phyloP scores from a whole-genome alignment of 2,797 vertebrate genomes.

The Ceyx erithaca region DNA sequence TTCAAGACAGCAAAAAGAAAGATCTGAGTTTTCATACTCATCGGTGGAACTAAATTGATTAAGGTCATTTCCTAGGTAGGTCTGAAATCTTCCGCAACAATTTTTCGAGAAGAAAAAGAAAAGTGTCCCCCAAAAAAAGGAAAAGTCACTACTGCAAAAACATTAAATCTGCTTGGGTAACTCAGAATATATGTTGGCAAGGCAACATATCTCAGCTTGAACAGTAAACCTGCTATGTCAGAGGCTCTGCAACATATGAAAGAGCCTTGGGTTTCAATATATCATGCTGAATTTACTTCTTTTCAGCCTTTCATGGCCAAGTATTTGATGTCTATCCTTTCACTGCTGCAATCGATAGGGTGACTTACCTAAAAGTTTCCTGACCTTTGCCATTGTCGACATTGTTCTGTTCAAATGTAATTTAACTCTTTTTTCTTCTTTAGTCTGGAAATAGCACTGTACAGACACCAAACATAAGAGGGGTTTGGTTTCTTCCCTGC shows the following conservation, averaged over 20 bases:
- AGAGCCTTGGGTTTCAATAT: constrained; percentile 53
- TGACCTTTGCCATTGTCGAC: constrained; percentile 39
- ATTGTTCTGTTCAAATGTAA: constrained; percentile 22
- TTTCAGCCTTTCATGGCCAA: constrained; percentile 65
- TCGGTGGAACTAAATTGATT: constrained; percentile 80
- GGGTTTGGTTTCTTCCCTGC: background rate
- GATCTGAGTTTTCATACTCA: constrained; percentile 70
- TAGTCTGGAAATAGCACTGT: constrained; percentile 56
- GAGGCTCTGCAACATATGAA: constrained; percentile 66
- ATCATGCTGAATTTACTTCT: constrained; percentile 73
- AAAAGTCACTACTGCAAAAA: constrained; percentile 55
- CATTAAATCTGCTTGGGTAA: constrained; percentile 82
- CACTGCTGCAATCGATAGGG: constrained; percentile 45
- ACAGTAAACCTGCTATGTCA: constrained; percentile 60
- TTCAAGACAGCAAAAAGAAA: constrained; percentile 44
- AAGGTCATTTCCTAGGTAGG: constrained; percentile 78
- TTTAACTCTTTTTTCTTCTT: constrained; percentile 47
- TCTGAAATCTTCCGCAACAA: constrained; percentile 58
- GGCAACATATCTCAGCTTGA: constrained; percentile 73
- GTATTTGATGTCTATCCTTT: constrained; percentile 72
- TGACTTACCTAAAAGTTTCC: constrained; percentile 38
- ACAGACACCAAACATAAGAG: constrained; percentile 6
- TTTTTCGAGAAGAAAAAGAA: constrained; percentile 51
- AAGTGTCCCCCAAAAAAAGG: background rate
- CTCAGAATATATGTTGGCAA: constrained; percentile 81